phyloP scores from a whole-genome alignment of 2,888 invertebrate species.

The Lottia scabra region DNA sequence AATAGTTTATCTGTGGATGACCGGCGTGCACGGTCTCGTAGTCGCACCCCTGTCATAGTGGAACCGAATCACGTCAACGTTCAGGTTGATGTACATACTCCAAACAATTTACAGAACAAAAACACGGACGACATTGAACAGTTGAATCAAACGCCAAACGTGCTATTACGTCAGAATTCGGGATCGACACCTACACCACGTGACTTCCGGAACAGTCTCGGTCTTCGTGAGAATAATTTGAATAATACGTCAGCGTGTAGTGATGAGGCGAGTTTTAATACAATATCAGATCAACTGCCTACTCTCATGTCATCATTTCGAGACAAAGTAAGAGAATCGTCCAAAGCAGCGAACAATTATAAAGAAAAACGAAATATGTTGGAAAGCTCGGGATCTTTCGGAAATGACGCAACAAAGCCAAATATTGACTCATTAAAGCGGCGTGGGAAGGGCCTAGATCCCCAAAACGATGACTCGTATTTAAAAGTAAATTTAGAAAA shows the following conservation, averaged over 20 bases:
- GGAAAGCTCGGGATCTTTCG: neutral
- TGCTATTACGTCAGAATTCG: neutral
- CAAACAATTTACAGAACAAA: neutral
- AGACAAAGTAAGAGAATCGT: conserved; percentile 41
- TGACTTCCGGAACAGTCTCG: conserved; percentile 49
- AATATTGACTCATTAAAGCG: neutral
- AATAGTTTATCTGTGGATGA: conserved; percentile 36
- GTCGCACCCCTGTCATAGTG: conserved; percentile 23
- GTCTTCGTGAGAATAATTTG: conserved; percentile 44
- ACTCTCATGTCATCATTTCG: conserved; percentile 42
- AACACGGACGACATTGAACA: neutral
- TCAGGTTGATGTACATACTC: conserved; percentile 52
- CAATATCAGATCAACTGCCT: conserved; percentile 31
- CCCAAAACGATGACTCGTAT: neutral
- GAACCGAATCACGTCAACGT: conserved; percentile 39
- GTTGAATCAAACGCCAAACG: neutral
- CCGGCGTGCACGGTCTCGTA: conserved; percentile 10
- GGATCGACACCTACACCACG: conserved; percentile 26
- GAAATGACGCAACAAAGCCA: neutral
- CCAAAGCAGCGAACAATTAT: conserved; percentile 35
- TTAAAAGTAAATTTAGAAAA: conserved; percentile 3
- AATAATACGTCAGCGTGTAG: conserved; percentile 26
- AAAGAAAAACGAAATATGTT: conserved; percentile 32
- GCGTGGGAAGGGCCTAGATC: neutral
- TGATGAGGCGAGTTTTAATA: conserved; percentile 18